phyloP scores from a whole-genome alignment of 1,140 invertebrate species.

The Sipha flava region DNA sequence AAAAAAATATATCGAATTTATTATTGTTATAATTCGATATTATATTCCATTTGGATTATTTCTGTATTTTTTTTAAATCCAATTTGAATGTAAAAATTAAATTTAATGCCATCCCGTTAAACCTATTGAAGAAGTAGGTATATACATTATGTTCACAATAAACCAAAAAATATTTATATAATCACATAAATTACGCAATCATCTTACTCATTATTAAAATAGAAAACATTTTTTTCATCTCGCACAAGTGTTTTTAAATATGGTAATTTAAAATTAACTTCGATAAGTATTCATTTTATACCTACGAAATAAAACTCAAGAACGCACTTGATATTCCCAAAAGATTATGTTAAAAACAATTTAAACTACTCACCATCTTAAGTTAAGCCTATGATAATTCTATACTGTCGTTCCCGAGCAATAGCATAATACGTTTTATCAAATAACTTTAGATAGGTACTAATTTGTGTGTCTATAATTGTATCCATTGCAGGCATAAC shows the following conservation, averaged over 20 bases:
- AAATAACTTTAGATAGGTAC: not conserved
- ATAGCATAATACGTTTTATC: not conserved
- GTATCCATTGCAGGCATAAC: not conserved
- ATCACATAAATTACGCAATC: not conserved
- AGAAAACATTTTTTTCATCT: not conserved
- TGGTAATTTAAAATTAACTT: not conserved
- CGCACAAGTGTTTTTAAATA: slow-evolving; percentile 6
- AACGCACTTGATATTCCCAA: not conserved
- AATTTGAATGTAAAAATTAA: too few relatives aligned
- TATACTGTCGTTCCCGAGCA: not conserved
- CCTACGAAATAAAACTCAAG: not conserved
- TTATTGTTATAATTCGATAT: too few relatives aligned
- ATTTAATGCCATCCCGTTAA: too few relatives aligned
- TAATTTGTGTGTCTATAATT: not conserved
- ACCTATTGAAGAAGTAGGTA: too few relatives aligned
- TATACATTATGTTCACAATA: too few relatives aligned
- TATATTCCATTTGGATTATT: too few relatives aligned
- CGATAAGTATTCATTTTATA: not conserved
- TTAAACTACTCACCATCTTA: not conserved
- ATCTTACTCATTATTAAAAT: not conserved
- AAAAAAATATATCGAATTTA: too few relatives aligned
- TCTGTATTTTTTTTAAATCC: too few relatives aligned
- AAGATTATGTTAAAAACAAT: not conserved
- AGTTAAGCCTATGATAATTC: not conserved
- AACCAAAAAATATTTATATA: too few relatives aligned